Base-by-base conservation (phyloP, 2,888 invertebrate species). In the Brachypalpus laphriformis region DNA sequence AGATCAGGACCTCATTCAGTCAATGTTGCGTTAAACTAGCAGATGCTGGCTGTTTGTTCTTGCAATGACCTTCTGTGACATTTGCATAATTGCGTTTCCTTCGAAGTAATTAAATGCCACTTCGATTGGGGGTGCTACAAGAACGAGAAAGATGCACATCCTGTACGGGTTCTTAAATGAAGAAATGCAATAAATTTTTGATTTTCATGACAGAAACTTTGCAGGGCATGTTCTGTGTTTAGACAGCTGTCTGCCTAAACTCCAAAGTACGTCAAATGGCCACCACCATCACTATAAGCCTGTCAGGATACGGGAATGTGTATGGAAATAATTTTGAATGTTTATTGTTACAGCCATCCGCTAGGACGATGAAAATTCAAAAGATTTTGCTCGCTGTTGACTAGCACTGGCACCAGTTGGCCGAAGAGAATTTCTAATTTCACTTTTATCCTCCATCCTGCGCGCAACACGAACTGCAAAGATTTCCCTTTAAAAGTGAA, bases 261-360 rank as follows among this genome's bases (percentile, higher is more conserved):
- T 18, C 16, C 31, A 56, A 40, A 37, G 18, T 31, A 20, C 66
- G 54, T 74, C 54, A 45, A 51, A 51, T 25, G 51, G 45, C 14
- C 70, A 45, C 34, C 25, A 9, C 61, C 34, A 34, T 18, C 31
- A 40, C 70, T 25, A 25, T 25, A 22, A 20, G 61, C 25, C 49
- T 49, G 59, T 18, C 59, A 61, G 70, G 49, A 42, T 7, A 56
- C 34, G 51, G 20, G 22, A 65, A 59, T 59, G 31, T 71, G 71
- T 66, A 83, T 59, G 63, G 74, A 75, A 85, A 81, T 85, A 85
- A 85, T 76, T 75, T 85, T 72, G 54, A 85, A 85, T 85, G 81
- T 85, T 85, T 85, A 85, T 81, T 66, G 81, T 45, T 70, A 42
- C 59, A 63, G 78, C 56, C 57, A 72, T 80, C 45, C 75, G 56